Evolutionary conservation across 2,113 vertebrate species (phyloP).

Genomic region (Hypocryptadius cinnamomeus): DNA sequence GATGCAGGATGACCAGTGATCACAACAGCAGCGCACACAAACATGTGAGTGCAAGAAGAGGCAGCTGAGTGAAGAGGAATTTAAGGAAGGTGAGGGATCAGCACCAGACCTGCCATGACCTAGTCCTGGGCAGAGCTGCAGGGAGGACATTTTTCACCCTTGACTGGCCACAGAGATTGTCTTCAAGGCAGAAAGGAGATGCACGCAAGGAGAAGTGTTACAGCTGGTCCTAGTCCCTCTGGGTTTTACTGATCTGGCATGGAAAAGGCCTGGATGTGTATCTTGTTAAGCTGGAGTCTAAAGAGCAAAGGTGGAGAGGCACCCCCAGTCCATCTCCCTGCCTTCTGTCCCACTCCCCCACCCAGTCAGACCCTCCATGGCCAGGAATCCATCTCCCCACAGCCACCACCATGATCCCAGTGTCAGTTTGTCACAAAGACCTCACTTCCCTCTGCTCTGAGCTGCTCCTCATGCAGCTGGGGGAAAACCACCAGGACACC

Average conservation of each 20-base stretch:
- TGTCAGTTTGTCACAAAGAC: neutral
- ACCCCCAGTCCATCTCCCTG: neutral
- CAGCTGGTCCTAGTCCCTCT: neutral
- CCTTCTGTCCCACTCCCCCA: neutral
- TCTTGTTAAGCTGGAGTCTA: neutral
- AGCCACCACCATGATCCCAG: neutral
- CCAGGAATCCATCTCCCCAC: neutral
- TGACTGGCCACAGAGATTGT: neutral
- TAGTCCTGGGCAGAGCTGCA: neutral
- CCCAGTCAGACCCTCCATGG: neutral
- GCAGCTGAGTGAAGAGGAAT: neutral
- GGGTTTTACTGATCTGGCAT: neutral
- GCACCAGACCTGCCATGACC: neutral
- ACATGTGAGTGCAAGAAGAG: neutral
- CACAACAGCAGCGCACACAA: neutral
- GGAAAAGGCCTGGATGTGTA: neutral
- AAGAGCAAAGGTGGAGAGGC: neutral
- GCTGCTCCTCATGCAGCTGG: accelerated
- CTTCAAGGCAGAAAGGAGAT: neutral
- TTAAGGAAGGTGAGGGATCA: neutral
- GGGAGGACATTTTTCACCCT: neutral
- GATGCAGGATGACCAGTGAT: neutral
- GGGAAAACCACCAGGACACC: accelerated
- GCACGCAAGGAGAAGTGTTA: neutral
- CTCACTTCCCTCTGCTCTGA: neutral